Conservation (phyloP, 2,888 invertebrate species). For the Tipula helvola region DNA sequence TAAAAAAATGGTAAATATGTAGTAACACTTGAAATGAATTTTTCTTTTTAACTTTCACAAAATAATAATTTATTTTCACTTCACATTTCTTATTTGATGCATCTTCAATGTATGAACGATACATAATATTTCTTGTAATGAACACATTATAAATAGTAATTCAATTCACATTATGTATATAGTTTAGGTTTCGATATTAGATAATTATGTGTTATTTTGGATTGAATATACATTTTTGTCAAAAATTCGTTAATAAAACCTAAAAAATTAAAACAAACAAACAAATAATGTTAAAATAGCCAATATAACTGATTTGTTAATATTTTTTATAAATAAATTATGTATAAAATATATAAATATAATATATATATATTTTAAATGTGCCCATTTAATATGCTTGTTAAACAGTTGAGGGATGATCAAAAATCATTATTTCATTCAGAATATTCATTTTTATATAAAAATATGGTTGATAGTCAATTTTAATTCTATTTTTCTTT, state of each 20-base stretch:
- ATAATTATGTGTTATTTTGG: neutral
- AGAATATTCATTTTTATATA: neutral
- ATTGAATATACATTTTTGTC: neutral
- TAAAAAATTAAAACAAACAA: neutral
- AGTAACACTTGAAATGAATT: neutral
- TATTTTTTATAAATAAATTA: neutral
- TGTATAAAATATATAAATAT: neutral
- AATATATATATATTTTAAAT: neutral
- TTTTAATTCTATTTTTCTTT: neutral
- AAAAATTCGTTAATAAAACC: neutral
- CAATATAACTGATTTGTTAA: neutral
- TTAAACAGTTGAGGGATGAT: neutral
- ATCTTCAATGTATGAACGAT: neutral
- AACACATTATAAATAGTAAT: neutral
- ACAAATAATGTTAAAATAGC: neutral
- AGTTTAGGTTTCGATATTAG: neutral
- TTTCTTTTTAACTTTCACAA: neutral
- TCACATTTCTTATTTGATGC: neutral
- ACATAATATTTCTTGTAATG: neutral
- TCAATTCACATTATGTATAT: neutral
- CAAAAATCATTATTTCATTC: neutral
- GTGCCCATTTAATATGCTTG: neutral
- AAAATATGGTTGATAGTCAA: neutral
- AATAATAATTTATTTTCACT: neutral
- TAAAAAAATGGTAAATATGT: neutral